Conservation (phyloP, 2,113 vertebrate species). For the Diadophis punctatus region DNA sequence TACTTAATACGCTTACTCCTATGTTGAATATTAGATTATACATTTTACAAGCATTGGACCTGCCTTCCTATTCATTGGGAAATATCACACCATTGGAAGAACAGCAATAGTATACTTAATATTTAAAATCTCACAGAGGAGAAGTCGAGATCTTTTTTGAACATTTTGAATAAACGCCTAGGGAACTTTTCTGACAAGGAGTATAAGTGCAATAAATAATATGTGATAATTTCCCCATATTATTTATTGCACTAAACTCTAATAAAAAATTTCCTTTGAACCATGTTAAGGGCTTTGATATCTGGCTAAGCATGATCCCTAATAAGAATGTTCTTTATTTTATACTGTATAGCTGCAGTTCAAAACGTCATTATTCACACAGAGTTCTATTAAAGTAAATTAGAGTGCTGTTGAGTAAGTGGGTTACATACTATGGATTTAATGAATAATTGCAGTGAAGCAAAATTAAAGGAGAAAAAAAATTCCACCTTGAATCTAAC, state of each 20-base stretch:
- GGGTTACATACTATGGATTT: background rate
- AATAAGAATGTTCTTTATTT: background rate
- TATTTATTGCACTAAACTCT: background rate
- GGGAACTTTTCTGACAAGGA: background rate
- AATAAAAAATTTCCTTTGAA: background rate
- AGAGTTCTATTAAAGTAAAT: background rate
- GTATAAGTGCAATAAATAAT: background rate
- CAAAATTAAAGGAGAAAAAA: slow-evolving; percentile 54
- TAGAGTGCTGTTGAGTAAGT: background rate
- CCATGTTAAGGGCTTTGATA: background rate
- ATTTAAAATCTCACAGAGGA: background rate
- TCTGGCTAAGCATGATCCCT: background rate
- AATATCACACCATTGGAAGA: background rate
- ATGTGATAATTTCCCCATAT: background rate
- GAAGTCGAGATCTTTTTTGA: background rate
- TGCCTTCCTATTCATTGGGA: background rate
- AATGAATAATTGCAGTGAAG: slow-evolving; percentile 39
- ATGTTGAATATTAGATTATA: background rate
- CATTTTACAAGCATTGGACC: background rate
- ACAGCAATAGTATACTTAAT: background rate
- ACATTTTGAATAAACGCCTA: background rate
- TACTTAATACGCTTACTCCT: background rate
- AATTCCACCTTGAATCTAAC: background rate
- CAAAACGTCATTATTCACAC: background rate
- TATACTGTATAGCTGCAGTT: background rate